Base-by-base conservation (phyloP, 2,113 vertebrate genomes). In the Syngnathus scovelli region DNA sequence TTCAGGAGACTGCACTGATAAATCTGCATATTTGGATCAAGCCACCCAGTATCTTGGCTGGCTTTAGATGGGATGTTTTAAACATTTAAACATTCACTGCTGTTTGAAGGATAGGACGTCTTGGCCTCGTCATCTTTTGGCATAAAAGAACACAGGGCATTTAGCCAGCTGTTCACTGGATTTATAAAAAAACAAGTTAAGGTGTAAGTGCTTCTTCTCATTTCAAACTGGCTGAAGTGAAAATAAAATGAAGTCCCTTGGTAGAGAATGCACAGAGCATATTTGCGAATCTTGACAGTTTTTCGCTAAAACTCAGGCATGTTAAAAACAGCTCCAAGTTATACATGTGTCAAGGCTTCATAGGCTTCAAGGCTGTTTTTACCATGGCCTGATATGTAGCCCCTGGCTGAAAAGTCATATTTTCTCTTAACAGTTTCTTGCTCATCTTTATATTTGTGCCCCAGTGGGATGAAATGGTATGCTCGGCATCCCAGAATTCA, bases 221-320 rank as follows among this genome's bases (percentile, higher is more conserved):
- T 64, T 77, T 43, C 38, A 52, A 13, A 61, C 65, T 41, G 58
- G 68, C 62, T 69, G 18, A 64, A 66, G 65, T 65, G 37, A 74
- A 65, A 64, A 27, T 1, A 44, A 64, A 52, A 77, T 66, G 51
- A 64, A 66, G 48, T 59, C 63, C 58, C 66, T 70, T 70, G 41
- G 27, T 52, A 6, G 54, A 4, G 56, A 67, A 60, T 58, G 55
- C 55, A 43, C 46, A 0, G 7, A 41, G 6, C 59, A 72, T 64
- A 63, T 54, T 68, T 27, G 46, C 67, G 54, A 70, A 62, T 68
- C 54, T 64, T 67, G 19, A 68, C 59, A 54, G 70, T 49, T 65
- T 13, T 59, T 56, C 19, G 33, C 41, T 46, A 21, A 39, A 62
- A 58, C 18, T n/a, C 23, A 23, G 18, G 12, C 33, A 46, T 16